A percentile compares a stretch with the other conserved stretches of the same genome.
Evolutionary conservation across 2,888 invertebrate genomes (phyloP).

Genomic region (Criorhina ranunculi): DNA sequence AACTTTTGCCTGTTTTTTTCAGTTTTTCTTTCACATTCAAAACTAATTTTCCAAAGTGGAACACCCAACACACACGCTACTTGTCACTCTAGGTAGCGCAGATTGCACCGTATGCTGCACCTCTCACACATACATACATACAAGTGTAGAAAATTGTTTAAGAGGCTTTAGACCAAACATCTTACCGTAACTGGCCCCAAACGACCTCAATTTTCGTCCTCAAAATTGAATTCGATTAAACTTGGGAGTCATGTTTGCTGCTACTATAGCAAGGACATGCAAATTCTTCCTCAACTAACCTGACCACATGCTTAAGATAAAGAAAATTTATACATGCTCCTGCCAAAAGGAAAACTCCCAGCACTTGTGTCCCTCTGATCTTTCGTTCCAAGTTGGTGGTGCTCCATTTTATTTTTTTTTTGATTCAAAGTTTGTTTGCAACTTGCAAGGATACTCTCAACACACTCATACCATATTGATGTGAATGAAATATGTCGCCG

Average conservation of each 20-base stretch:
- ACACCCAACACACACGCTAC: slow-evolving; percentile 12
- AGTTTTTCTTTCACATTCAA: slow-evolving; percentile 4
- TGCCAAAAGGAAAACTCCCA: slow-evolving; percentile 12
- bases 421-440: slow-evolving; percentile 52
- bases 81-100: slow-evolving; percentile 9
- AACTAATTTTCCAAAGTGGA: slow-evolving; percentile 50
- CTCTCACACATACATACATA: too few relatives aligned
- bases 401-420: not conserved
- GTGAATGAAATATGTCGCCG: slow-evolving; percentile 70
- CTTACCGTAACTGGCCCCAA: slow-evolving; percentile 19
- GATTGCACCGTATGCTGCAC: slow-evolving; percentile 6
- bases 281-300: slow-evolving; percentile 51
- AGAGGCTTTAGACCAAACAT: slow-evolving; percentile 33
- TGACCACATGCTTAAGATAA: slow-evolving; percentile 64
- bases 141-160: slow-evolving; percentile 46
- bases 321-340: slow-evolving; percentile 43
- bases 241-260: slow-evolving; percentile 16
- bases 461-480: slow-evolving; percentile 52
- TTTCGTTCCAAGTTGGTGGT: too few relatives aligned
- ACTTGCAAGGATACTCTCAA: slow-evolving; percentile 37
- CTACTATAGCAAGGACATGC: slow-evolving; percentile 33
- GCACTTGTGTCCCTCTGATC: not conserved
- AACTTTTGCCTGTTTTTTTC: too few relatives aligned
- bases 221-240: slow-evolving; percentile 67
- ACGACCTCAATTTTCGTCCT: slow-evolving; percentile 23